Evolutionary conservation across 2,888 invertebrate genomes (phyloP).

Genomic region (Apoda limacodes): DNA sequence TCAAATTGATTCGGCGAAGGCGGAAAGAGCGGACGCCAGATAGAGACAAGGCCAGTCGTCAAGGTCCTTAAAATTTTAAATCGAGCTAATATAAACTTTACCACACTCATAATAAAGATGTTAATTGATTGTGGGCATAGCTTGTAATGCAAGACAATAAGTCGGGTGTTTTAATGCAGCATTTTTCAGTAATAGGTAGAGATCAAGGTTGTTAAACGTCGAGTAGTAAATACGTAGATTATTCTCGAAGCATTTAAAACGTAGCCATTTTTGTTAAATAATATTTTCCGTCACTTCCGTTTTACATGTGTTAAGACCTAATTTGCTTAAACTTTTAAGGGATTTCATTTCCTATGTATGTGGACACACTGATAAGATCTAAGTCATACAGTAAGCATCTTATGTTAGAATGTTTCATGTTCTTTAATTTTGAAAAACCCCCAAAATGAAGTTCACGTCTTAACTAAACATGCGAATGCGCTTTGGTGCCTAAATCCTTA

Average conservation of each 20-base stretch:
- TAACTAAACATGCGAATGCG: no score
- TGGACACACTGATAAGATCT: neutral
- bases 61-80: constrained; percentile 43
- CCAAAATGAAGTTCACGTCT: no score
- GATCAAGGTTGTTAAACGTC: constrained; percentile 49
- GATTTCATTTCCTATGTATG: neutral
- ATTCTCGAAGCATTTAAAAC: constrained; percentile 4
- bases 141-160: constrained; percentile 49
- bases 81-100: constrained; percentile 26
- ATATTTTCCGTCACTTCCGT: no score
- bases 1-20: constrained; percentile 64
- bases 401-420: no score
- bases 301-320: no score
- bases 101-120: constrained; percentile 25
- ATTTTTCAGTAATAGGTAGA: constrained; percentile 65
- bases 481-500: no score
- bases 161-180: constrained; percentile 58
- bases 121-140: constrained; percentile 22
- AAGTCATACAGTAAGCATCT: neutral
- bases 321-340: no score
- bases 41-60: constrained; percentile 58
- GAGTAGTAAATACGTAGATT: constrained; percentile 14
- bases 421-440: no score
- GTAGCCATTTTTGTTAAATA: constrained; percentile 3
- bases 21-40: constrained; percentile 66